Conservation (phyloP, 2,797 vertebrate species). For the Gymnothorax reevesii region DNA sequence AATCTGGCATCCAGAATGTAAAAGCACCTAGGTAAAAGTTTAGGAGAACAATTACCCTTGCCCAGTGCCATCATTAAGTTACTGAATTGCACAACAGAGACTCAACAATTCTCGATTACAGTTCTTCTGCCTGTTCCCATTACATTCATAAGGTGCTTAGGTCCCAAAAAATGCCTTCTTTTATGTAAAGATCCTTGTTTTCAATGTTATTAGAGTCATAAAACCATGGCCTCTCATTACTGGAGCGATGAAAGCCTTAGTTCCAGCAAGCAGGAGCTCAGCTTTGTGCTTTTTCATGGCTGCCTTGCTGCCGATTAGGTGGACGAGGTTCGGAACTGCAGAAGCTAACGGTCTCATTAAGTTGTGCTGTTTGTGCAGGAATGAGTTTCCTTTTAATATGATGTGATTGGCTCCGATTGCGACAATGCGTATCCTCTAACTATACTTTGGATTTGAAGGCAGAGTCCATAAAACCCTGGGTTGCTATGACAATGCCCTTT, state of each 20-base stretch:
- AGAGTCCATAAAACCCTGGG: background rate
- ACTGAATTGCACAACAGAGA: background rate
- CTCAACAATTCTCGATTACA: background rate
- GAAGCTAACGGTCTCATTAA: conserved; percentile 9
- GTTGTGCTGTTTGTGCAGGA: conserved; percentile 1
- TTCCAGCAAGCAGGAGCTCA: background rate
- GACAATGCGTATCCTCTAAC: background rate
- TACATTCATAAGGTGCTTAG: background rate
- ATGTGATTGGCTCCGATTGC: conserved; percentile 1
- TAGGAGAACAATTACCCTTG: background rate
- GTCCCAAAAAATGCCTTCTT: background rate
- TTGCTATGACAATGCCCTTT: background rate
- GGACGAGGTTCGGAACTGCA: background rate
- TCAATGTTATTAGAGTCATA: background rate
- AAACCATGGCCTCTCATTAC: background rate
- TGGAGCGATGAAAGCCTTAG: background rate
- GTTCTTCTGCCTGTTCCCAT: background rate
- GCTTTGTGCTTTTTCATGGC: background rate
- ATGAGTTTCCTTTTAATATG: background rate
- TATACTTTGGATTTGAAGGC: background rate
- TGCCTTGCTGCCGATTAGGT: background rate
- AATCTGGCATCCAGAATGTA: background rate
- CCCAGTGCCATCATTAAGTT: background rate
- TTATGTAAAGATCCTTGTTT: background rate
- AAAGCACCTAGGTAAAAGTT: background rate